phyloP scores from a whole-genome alignment of 2,888 invertebrate genomes.

The Drosophila aldrichi region DNA sequence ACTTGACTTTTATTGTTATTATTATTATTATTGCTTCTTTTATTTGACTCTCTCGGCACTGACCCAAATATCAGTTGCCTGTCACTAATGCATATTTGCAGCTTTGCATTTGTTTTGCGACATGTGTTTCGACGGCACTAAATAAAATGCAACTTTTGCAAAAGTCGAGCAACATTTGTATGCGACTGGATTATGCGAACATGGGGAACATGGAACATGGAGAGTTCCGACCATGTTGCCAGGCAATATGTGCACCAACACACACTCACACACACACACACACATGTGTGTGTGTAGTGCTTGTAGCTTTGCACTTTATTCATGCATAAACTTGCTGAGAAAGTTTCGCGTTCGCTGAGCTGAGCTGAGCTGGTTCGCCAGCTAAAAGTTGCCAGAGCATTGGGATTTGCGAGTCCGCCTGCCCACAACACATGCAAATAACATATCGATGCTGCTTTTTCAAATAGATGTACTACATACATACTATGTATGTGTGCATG shows the following conservation, averaged over 20 bases:
- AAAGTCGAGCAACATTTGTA: constrained; percentile 51
- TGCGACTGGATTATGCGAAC: constrained; percentile 62
- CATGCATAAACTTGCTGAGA: constrained; percentile 62
- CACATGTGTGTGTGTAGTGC: background rate
- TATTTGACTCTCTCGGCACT: background rate
- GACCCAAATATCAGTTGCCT: constrained; percentile 21
- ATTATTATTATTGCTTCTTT: background rate
- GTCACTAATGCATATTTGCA: constrained; percentile 53
- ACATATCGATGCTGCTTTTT: constrained; percentile 64
- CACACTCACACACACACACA: background rate
- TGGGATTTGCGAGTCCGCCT: constrained; percentile 37
- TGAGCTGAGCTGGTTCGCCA: constrained; percentile 36
- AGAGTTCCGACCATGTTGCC: background rate
- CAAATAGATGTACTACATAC: constrained; percentile 19
- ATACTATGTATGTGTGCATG: too few species aligned
- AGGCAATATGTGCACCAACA: background rate
- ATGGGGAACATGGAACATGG: constrained; percentile 15
- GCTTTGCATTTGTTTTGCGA: constrained; percentile 45
- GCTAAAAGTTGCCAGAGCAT: constrained; percentile 50
- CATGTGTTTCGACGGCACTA: constrained; percentile 45
- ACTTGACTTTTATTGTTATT: too few species aligned
- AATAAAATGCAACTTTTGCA: constrained; percentile 69
- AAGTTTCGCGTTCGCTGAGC: constrained; percentile 51
- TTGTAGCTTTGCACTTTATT: constrained; percentile 64
- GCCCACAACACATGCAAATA: constrained; percentile 52